These are phyloP conservation scores for Pontoporia blainvillei DNA, from an alignment of 2,113 vertebrate species.

Conservation along the genomic window DNA sequence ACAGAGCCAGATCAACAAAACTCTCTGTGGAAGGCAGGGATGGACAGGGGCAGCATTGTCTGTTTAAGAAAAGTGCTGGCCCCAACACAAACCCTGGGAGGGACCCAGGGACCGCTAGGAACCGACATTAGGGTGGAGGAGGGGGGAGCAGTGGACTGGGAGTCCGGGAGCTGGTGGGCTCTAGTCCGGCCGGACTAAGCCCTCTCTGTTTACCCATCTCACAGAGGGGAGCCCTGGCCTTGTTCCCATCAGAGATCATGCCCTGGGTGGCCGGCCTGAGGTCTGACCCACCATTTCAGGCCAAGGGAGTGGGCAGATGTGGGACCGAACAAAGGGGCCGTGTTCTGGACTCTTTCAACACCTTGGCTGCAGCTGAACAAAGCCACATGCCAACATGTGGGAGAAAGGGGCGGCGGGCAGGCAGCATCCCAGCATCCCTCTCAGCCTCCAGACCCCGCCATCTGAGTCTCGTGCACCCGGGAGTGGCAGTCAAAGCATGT, in stretches of 20 bases:
- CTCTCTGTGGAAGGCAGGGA: neutral
- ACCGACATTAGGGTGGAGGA: neutral
- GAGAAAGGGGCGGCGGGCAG: neutral
- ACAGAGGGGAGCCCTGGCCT: neutral
- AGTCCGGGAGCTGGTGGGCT: neutral
- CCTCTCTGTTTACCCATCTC: neutral
- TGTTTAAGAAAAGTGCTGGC: neutral
- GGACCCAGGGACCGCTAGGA: neutral
- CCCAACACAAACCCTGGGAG: neutral
- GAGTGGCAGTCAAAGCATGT: neutral
- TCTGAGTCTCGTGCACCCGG: neutral
- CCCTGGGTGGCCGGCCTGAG: neutral
- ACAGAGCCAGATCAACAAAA: neutral
- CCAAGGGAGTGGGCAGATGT: neutral
- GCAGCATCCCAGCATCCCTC: neutral
- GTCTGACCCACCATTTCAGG: neutral
- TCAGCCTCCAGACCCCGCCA: neutral
- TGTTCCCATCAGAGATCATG: neutral
- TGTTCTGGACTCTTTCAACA: conserved; percentile 6
- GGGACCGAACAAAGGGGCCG: conserved; percentile 44
- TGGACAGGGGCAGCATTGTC: neutral
- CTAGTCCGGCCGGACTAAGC: neutral
- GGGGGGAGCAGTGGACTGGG: neutral
- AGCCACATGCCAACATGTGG: conserved; percentile 41
- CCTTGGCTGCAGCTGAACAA: conserved; percentile 61